These are phyloP conservation scores for Pinctada fucata DNA, from an alignment of 2,888 invertebrate species.

Conservation along the genomic window DNA sequence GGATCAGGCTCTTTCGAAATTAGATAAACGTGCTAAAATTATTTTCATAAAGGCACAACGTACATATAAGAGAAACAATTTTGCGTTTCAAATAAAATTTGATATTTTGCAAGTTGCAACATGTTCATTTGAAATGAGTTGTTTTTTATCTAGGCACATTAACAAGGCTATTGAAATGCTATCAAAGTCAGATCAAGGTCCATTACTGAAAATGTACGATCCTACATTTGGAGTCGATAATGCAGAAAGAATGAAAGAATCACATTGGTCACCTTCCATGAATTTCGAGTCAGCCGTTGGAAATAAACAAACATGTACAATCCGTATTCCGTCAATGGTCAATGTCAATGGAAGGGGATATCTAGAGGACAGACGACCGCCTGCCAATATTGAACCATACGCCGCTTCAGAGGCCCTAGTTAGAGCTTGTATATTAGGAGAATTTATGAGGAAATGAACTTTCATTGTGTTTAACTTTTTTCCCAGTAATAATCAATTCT, in stretches of 20 bases:
- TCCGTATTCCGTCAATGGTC: conserved; percentile 78
- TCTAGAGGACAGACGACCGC: conserved; percentile 89
- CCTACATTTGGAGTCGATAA: conserved; percentile 97
- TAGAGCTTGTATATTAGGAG: conserved; percentile 33
- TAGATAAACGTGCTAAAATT: too few relatives aligned
- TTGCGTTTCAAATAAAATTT: too few relatives aligned
- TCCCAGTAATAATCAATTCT: too few relatives aligned
- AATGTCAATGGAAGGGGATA: conserved; percentile 94
- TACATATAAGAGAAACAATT: too few relatives aligned
- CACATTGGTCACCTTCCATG: conserved; percentile 57
- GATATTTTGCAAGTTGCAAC: too few relatives aligned
- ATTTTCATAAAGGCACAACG: too few relatives aligned
- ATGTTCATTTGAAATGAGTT: too few relatives aligned
- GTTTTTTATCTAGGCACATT: conserved; percentile 83
- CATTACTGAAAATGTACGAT: conserved; percentile 97
- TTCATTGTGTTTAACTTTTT: too few relatives aligned
- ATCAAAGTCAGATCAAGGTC: conserved; percentile 88
- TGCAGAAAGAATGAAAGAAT: conserved; percentile 92
- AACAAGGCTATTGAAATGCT: conserved; percentile 96
- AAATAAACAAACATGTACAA: conserved; percentile 37
- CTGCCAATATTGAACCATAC: conserved; percentile 74
- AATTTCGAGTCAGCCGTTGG: conserved; percentile 16
- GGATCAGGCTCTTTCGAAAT: too few relatives aligned
- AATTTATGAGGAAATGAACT: conserved; percentile 12
- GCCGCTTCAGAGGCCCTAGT: conserved; percentile 67